phyloP scores from a whole-genome alignment of 2,113 vertebrate species.

The Bufo bufo region DNA sequence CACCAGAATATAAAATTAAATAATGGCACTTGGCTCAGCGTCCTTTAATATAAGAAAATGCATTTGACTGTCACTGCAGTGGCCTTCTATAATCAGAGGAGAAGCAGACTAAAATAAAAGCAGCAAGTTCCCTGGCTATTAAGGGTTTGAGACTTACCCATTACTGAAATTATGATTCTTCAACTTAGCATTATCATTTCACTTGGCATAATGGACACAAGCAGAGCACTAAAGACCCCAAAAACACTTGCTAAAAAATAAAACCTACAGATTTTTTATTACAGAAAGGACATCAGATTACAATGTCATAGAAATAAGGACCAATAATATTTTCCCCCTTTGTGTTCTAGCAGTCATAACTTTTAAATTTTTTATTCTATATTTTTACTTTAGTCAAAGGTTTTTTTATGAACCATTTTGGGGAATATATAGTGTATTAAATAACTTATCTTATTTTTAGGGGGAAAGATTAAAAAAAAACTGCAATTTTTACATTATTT shows the following conservation, averaged over 20 bases:
- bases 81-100: conserved; percentile 47
- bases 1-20: conserved; percentile 54
- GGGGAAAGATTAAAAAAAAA: too few relatives aligned
- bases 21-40: conserved; percentile 50
- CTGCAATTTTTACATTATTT: too few relatives aligned
- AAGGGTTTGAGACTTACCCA: conserved; percentile 46
- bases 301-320: too few relatives aligned
- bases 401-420: too few relatives aligned
- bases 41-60: conserved; percentile 56
- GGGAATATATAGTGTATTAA: too few relatives aligned
- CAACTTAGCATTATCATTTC: conserved; percentile 45
- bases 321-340: too few relatives aligned
- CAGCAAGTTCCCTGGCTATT: conserved; percentile 30
- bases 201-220: conserved; percentile 30
- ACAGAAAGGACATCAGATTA: conserved; percentile 11
- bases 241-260: background rate
- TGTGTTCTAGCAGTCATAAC: too few relatives aligned
- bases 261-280: background rate
- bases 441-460: too few relatives aligned
- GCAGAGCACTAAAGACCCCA: background rate
- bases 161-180: conserved; percentile 52
- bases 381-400: too few relatives aligned
- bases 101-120: conserved; percentile 28
- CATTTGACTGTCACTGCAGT: conserved; percentile 49
- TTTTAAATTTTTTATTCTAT: too few relatives aligned